These are phyloP conservation scores for Apostichopus parvimensis DNA, from an alignment of 35 echinoderm and acorn worm species.

Conservation along the genomic window DNA sequence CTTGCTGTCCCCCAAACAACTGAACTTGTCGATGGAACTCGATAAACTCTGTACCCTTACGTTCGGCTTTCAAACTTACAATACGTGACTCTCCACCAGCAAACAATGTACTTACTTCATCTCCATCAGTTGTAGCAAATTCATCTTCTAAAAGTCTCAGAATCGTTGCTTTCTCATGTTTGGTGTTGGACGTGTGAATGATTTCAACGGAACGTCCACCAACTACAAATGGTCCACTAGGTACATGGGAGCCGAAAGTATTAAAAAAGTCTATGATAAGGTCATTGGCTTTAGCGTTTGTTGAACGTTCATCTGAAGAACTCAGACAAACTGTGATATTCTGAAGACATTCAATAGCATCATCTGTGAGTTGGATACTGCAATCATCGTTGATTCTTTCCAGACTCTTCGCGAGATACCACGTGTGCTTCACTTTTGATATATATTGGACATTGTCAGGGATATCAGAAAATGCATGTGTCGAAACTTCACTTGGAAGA, in stretches of 20 bases:
- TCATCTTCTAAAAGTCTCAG: neutral
- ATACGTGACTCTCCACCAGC: conserved; percentile 4
- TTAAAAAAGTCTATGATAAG: conserved; percentile 28
- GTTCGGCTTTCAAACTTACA: neutral
- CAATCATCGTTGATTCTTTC: neutral
- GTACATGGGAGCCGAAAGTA: conserved; percentile 28
- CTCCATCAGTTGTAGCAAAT: neutral
- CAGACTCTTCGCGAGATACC: neutral
- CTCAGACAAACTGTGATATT: neutral
- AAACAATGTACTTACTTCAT: neutral
- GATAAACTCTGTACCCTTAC: neutral
- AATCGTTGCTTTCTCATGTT: neutral
- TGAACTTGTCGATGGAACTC: conserved; percentile 16
- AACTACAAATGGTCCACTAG: neutral
- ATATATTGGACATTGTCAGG: neutral
- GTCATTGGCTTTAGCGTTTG: neutral
- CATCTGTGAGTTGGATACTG: neutral
- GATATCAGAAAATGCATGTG: neutral
- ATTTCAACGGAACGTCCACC: conserved; percentile 13
- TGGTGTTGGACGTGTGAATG: neutral
- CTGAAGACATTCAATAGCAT: neutral
- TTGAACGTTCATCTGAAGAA: neutral
- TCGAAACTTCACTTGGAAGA: neutral
- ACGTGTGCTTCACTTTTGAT: neutral
- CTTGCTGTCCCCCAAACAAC: neutral